These are phyloP conservation scores for Corvus cornix DNA, from an alignment of 2,113 vertebrate species.

Conservation along the genomic window DNA sequence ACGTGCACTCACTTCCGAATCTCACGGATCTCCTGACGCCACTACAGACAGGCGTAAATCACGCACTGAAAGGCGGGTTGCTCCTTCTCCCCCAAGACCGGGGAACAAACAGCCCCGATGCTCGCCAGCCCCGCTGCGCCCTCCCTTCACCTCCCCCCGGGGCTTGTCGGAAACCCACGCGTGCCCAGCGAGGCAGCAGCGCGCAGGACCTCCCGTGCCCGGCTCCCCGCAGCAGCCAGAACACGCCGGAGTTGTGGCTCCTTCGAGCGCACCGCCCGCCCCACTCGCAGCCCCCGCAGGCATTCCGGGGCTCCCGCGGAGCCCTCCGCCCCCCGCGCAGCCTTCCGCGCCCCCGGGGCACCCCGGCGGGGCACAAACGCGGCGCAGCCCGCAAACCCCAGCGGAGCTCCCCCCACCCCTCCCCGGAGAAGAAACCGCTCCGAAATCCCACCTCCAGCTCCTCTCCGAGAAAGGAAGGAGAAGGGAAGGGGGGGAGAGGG, in stretches of 20 bases:
- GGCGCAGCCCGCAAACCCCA: not conserved
- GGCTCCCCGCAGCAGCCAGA: not conserved
- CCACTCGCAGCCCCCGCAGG: not conserved
- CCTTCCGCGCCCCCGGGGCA: not conserved
- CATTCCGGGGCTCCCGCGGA: not conserved
- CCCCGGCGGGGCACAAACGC: not conserved
- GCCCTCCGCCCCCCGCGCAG: not conserved
- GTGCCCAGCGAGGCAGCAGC: not conserved
- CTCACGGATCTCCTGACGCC: constrained; percentile 43
- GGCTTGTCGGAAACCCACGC: constrained; percentile 17
- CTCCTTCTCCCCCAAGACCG: not conserved
- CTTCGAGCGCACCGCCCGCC: not conserved
- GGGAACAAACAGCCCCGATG: not conserved
- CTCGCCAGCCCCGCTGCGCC: not conserved
- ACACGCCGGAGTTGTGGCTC: not conserved
- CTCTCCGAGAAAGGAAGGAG: constrained; percentile 16
- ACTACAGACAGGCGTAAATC: constrained; percentile 39
- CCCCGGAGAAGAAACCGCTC: not conserved
- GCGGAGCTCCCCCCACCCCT: not conserved
- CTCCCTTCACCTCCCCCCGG: not conserved
- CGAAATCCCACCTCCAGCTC: constrained; percentile 33
- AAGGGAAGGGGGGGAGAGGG: not conserved
- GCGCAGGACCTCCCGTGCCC: not conserved
- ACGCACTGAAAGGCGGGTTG: not conserved
- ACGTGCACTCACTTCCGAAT: constrained; percentile 67